Evolutionary conservation across 2,113 vertebrate species (phyloP).

Genomic region (Nycticebus coucang): DNA sequence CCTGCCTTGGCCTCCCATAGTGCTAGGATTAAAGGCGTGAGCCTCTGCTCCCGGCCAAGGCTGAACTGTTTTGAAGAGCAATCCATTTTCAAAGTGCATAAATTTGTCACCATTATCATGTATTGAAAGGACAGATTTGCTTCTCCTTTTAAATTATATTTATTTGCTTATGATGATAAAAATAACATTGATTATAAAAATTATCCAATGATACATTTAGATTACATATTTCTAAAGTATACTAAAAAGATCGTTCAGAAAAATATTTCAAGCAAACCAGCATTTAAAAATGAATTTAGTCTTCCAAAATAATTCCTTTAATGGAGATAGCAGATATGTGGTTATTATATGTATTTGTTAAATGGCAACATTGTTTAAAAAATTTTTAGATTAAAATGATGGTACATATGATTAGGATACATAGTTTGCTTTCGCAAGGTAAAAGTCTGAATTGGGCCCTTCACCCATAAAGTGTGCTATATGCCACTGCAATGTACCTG

Average conservation of each 20-base stretch:
- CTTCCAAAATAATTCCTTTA: background rate
- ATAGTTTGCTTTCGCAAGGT: no score
- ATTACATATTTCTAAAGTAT: background rate
- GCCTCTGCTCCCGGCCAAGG: no score
- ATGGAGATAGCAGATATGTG: background rate
- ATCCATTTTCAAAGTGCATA: background rate
- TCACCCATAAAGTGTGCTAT: no score
- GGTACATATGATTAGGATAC: no score
- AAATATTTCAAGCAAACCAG: background rate
- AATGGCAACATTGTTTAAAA: background rate
- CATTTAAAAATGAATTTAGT: constrained; percentile 7
- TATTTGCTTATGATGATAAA: background rate
- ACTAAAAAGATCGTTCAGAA: background rate
- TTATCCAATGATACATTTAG: background rate
- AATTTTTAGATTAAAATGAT: no score
- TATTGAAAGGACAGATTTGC: background rate
- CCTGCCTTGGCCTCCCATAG: no score
- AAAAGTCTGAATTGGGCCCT: no score
- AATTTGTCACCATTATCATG: background rate
- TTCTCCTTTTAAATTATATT: background rate
- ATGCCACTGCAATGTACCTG: no score
- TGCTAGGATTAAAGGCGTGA: no score
- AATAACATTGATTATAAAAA: background rate
- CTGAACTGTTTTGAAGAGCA: background rate
- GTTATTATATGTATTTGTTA: background rate